These are phyloP conservation scores for Falco cherrug DNA, from an alignment of 2,797 vertebrate genomes.

Conservation along the genomic window DNA sequence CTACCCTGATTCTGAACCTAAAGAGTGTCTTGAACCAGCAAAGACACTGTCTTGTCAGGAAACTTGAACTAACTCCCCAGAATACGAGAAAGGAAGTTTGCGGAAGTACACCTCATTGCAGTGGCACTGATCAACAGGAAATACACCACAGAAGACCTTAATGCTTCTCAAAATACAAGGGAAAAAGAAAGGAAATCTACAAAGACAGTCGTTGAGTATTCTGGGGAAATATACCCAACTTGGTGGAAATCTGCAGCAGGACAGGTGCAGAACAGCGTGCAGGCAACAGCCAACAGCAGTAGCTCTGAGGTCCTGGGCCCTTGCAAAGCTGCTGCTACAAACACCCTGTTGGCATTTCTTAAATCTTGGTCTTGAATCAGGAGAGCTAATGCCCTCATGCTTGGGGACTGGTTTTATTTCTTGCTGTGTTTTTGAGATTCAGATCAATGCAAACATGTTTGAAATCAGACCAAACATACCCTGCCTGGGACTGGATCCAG, in stretches of 20 bases:
- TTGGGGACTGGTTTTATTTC: neutral
- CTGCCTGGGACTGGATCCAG: neutral
- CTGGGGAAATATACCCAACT: neutral
- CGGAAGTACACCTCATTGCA: neutral
- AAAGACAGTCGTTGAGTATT: neutral
- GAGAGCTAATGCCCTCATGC: fast-evolving
- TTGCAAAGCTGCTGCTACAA: neutral
- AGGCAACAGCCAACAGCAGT: neutral
- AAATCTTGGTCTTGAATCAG: neutral
- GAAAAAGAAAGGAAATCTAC: neutral
- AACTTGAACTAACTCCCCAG: neutral
- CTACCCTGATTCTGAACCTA: neutral
- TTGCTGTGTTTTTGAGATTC: constrained; percentile 9
- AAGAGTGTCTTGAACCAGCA: neutral
- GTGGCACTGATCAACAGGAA: neutral
- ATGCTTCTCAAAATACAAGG: neutral
- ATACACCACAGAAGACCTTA: neutral
- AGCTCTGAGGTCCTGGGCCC: neutral
- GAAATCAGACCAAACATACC: neutral
- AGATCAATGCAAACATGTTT: neutral
- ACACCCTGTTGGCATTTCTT: neutral
- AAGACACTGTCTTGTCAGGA: neutral
- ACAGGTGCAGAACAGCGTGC: neutral
- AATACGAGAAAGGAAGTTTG: neutral
- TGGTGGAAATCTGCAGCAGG: neutral